Percentiles rank a stretch among this genome's conserved stretches.
These are phyloP conservation scores for Epizoanthus fatuus DNA, from an alignment of 92 coral and sea anemone species.

Conservation along the genomic window DNA sequence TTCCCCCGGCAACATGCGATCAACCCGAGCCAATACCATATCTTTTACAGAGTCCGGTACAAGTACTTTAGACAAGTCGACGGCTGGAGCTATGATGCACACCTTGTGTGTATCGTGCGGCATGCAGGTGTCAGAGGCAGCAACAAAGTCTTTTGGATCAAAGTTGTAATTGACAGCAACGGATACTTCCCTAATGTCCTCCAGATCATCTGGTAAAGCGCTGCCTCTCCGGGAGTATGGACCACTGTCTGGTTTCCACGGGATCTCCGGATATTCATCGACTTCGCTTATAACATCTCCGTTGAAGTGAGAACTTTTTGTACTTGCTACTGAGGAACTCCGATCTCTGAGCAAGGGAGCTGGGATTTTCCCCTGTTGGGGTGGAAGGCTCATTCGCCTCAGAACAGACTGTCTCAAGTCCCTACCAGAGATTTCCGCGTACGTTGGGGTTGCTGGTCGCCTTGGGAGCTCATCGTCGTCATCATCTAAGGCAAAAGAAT, in stretches of 20 bases:
- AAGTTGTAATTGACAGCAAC: constrained; percentile 44
- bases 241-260: constrained; percentile 5
- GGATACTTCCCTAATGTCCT: background rate
- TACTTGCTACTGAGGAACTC: background rate
- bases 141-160: constrained; percentile 70
- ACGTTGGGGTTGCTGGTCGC: constrained; percentile 2
- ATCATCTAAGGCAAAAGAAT: background rate
- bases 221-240: constrained; percentile 42
- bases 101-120: constrained; percentile 81
- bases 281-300: constrained; percentile 7
- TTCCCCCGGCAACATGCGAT: constrained; percentile 94
- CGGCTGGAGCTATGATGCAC: constrained; percentile 91
- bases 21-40: constrained; percentile 97
- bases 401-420: constrained; percentile 12
- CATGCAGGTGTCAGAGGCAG: constrained; percentile 77
- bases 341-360: background rate
- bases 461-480: constrained; percentile 7
- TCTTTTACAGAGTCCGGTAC: constrained; percentile 98
- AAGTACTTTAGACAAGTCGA: constrained; percentile 83
- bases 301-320: background rate
- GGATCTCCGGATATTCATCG: constrained; percentile 6
- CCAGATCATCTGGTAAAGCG: constrained; percentile 33
- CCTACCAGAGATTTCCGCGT: constrained; percentile 24
- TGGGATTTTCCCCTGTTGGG: background rate
- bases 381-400: constrained; percentile 32